Conservation (phyloP, 1,140 invertebrate species). For the Drosophila nebulosa region DNA sequence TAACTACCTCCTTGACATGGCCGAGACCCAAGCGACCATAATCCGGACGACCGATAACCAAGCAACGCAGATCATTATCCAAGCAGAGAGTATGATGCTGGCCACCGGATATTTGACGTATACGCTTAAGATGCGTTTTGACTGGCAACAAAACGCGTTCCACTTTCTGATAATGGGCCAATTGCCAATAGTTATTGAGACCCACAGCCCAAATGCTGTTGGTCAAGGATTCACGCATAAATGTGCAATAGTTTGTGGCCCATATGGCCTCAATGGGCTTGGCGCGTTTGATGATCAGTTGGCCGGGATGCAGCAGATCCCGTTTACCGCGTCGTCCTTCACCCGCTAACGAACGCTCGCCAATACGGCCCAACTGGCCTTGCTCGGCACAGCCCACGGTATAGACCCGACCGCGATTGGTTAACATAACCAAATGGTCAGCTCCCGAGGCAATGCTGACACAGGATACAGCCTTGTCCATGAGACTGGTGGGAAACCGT, state of each 20-base stretch:
- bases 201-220: slow-evolving; percentile 92
- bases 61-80: slow-evolving; percentile 84
- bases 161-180: slow-evolving; percentile 77
- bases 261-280: slow-evolving; percentile 89
- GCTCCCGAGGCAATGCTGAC: slow-evolving; percentile 91
- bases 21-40: slow-evolving; percentile 94
- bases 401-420: slow-evolving; percentile 87
- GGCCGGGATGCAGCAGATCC: slow-evolving; percentile 84
- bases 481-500: slow-evolving; percentile 84
- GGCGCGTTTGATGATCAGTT: slow-evolving; percentile 83
- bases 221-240: slow-evolving; percentile 86
- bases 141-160: slow-evolving; percentile 57
- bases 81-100: slow-evolving; percentile 93
- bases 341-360: slow-evolving; percentile 61
- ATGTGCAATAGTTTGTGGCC: slow-evolving; percentile 92
- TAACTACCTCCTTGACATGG: slow-evolving; percentile 86
- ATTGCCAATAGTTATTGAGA: slow-evolving; percentile 95
- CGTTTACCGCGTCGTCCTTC: slow-evolving; percentile 87
- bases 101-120: slow-evolving; percentile 82
- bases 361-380: slow-evolving; percentile 87
- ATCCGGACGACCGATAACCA: slow-evolving; percentile 91
- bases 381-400: slow-evolving; percentile 96
- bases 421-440: slow-evolving; percentile 93
- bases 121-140: slow-evolving; percentile 59
- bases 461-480: slow-evolving; percentile 83